phyloP scores from a whole-genome alignment of 2,113 vertebrate genomes.

The Gymnogyps californianus region DNA sequence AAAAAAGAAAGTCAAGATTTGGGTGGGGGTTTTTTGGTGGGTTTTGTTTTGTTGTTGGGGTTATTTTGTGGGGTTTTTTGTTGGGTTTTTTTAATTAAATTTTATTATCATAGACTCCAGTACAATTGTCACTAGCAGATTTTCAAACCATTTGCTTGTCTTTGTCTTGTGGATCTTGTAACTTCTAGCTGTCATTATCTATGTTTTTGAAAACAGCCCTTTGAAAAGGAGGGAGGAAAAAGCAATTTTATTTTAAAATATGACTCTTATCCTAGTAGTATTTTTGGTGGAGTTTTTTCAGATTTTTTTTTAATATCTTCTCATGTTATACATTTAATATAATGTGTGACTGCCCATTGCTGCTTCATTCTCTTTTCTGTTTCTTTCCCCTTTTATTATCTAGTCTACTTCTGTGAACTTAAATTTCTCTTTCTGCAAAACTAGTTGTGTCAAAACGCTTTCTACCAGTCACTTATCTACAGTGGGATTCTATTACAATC shows the following conservation, averaged over 20 bases:
- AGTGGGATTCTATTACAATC: constrained; percentile 14
- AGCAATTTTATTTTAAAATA: neutral
- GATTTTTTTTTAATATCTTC: neutral
- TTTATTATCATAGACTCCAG: neutral
- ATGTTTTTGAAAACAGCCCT: neutral
- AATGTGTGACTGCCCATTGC: neutral
- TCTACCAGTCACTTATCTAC: neutral
- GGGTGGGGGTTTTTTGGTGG: too few relatives aligned
- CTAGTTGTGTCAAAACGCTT: neutral
- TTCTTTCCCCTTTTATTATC: neutral
- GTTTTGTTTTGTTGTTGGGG: too few relatives aligned
- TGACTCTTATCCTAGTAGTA: neutral
- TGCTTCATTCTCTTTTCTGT: neutral
- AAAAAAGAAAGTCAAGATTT: neutral
- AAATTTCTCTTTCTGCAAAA: neutral
- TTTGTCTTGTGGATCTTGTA: neutral
- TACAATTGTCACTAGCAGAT: neutral
- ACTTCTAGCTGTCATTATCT: neutral
- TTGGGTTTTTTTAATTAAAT: neutral
- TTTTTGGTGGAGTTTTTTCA: neutral
- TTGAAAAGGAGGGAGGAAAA: neutral
- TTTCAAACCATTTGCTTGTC: neutral
- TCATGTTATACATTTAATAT: neutral
- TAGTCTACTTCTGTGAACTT: neutral
- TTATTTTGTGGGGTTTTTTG: too few relatives aligned